Evolutionary conservation across 1,140 invertebrate species (phyloP), one percentile per base, ranked within the genome.

Genomic region (Lucilia sericata): DNA sequence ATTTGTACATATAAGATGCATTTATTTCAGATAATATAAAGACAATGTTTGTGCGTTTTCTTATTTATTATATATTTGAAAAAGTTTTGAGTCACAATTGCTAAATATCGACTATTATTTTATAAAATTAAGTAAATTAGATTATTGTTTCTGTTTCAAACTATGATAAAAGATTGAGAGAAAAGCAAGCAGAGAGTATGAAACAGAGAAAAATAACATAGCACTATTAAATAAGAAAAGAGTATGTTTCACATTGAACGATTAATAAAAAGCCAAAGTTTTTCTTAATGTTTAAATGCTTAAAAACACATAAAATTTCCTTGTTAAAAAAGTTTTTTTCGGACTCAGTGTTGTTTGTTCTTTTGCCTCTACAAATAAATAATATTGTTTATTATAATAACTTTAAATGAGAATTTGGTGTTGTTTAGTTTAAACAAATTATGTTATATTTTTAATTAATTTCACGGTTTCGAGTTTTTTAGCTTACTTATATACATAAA

Each of bases 11-110:
- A 49, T 49, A 80, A 49, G 76, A 80, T 80, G 76, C 42, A 49
- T 80, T 80, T 80, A 80, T 80, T 80, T 51, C 42, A 80, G 47
- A 49, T 34, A 42, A 75, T 30, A 78, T 36, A 47, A 78, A 47
- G 5, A n/a, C 36, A 42, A 47, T 78, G 75, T 36, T 78, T 78
- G 42, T 47, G 75, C 47, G n/a, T 78, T 78, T 78, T 47, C 42
- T 49, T 42, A 13, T 19, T 78, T 70, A 2, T 5, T 8, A 21
- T 78, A 47, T 78, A n/a, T 47, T 78, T 55, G 17, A 55, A n/a
- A 55, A 55, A 8, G 42, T 42, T 7, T 42, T 42, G 10, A 42
- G 0, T 8, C 10, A 2, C 42, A 8, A 8, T 8, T 42, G 2
- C 0, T 55, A 70, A 70, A 25, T 70, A 21, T 70, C 65, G 10